phyloP scores from a whole-genome alignment of 2,113 vertebrate genomes.

The Eudyptes chrysolophus region DNA sequence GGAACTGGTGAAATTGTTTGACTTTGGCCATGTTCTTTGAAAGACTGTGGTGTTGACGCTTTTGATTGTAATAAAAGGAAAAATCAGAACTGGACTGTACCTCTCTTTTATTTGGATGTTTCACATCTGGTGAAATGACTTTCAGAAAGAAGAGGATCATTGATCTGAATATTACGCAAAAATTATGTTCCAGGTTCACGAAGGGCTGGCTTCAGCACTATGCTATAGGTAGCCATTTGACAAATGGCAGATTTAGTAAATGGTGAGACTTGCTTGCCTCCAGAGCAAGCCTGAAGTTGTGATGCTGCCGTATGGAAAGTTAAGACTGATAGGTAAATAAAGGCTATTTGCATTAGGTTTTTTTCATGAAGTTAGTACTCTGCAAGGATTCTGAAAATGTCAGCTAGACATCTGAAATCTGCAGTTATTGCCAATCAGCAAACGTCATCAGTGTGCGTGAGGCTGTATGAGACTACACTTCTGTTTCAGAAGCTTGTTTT shows the following conservation, averaged over 20 bases:
- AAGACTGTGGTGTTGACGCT: accelerated
- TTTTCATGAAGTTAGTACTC: background rate
- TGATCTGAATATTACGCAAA: background rate
- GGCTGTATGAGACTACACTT: background rate
- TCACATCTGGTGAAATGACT: background rate
- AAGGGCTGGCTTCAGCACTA: background rate
- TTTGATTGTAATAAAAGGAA: background rate
- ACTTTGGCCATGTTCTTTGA: background rate
- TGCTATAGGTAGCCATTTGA: background rate
- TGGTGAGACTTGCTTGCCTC: background rate
- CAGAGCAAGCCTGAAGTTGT: background rate
- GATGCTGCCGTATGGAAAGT: background rate
- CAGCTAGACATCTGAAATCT: background rate
- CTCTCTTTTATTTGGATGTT: background rate
- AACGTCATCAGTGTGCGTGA: background rate
- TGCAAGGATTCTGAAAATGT: background rate
- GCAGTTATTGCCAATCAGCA: background rate
- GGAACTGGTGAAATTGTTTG: background rate
- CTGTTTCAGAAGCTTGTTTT: background rate
- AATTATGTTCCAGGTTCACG: background rate
- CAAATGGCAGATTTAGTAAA: background rate
- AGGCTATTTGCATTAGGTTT: background rate
- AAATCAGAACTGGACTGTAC: background rate
- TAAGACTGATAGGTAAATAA: background rate
- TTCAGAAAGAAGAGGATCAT: background rate